A percentile compares a stretch with the other conserved stretches of the same genome.
Evolutionary conservation across 2,113 vertebrate species (phyloP).

Genomic region (Gnathonemus echidnorhynchus): DNA sequence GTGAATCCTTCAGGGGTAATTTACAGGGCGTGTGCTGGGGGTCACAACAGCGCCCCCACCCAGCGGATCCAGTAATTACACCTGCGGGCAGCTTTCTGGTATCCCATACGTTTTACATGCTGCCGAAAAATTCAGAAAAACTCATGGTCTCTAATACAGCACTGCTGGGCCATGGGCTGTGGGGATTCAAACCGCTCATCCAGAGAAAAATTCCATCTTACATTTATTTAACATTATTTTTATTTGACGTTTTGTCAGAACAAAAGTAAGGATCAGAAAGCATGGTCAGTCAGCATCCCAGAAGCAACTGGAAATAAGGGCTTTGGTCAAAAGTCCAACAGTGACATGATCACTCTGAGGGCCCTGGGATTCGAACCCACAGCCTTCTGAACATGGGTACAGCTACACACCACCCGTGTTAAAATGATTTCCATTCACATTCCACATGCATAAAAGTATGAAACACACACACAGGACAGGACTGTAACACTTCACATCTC

Average conservation of each 20-base stretch:
- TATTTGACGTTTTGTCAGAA: background rate
- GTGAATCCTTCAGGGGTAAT: background rate
- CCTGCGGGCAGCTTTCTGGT: background rate
- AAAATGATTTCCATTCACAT: background rate
- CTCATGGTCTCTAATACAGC: background rate
- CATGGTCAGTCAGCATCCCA: background rate
- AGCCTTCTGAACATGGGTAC: background rate
- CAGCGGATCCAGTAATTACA: background rate
- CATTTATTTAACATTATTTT: background rate
- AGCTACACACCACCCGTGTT: background rate
- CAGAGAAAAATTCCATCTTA: background rate
- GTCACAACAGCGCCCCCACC: background rate
- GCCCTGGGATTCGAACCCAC: background rate
- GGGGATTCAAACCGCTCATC: background rate
- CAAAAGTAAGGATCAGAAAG: background rate
- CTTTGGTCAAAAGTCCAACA: background rate
- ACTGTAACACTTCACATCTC: background rate
- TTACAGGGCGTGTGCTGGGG: background rate
- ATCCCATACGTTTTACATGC: background rate
- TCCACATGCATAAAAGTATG: background rate
- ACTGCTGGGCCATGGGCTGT: background rate
- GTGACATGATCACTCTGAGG: background rate
- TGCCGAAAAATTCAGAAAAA: background rate
- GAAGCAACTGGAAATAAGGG: background rate
- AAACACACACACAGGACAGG: background rate